Conservation (phyloP, 1,140 invertebrate species). For the Ectropis grisescens region DNA sequence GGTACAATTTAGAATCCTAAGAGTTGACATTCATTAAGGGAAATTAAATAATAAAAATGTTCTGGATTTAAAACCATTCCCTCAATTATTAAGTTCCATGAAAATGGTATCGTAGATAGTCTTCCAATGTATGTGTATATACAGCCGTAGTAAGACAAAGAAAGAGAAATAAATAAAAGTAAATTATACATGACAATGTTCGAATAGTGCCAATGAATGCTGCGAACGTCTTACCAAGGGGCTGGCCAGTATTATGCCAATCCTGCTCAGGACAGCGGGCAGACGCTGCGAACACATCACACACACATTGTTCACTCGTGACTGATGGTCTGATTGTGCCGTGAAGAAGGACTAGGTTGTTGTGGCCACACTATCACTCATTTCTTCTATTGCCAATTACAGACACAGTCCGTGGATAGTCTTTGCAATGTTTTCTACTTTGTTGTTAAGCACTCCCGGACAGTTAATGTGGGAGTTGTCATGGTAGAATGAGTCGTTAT, state of each 20-base stretch:
- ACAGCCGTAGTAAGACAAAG: no score
- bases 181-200: slow-evolving; percentile 41
- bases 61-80: no score
- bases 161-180: slow-evolving; percentile 20
- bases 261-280: slow-evolving; percentile 91
- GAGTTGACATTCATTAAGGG: no score
- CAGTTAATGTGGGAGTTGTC: no score
- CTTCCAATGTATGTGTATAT: no score
- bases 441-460: no score
- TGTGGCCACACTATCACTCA: slow-evolving; percentile 43
- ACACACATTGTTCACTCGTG: slow-evolving; percentile 68
- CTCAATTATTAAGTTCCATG: no score
- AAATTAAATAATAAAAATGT: no score
- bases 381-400: slow-evolving; percentile 6
- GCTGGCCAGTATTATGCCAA: slow-evolving; percentile 93
- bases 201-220: slow-evolving; percentile 60
- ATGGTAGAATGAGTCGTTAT: no score
- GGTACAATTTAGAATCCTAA: no score
- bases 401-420: slow-evolving; percentile 2
- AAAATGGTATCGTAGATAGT: no score
- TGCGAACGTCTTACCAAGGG: slow-evolving; percentile 85
- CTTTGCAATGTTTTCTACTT: slow-evolving; percentile 63
- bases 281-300: slow-evolving; percentile 86
- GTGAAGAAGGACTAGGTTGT: slow-evolving; percentile 62
- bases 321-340: slow-evolving; percentile 57